These are phyloP conservation scores for Nymphalis polychloros DNA, from an alignment of 2,888 invertebrate species.

Conservation along the genomic window DNA sequence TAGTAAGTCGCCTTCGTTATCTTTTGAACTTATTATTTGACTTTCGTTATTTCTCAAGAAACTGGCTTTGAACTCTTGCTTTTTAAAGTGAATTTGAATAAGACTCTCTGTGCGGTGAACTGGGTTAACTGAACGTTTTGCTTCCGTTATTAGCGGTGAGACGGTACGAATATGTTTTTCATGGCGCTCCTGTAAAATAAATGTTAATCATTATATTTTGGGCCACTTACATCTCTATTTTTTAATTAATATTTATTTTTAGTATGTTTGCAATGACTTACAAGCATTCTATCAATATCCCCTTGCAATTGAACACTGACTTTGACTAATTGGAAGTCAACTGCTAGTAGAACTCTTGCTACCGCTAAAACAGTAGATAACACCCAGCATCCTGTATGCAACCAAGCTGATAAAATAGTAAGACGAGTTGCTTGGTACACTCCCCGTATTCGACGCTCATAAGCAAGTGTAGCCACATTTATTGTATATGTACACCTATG, in stretches of 20 bases:
- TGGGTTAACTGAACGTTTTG: constrained; percentile 16
- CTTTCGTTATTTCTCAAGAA: constrained; percentile 11
- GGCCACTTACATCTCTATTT: no score
- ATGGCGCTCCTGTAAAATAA: constrained; percentile 55
- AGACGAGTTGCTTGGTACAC: constrained; percentile 70
- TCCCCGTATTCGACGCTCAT: constrained; percentile 70
- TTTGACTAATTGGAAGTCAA: constrained; percentile 70
- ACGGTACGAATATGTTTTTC: constrained; percentile 63
- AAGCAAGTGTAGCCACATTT: constrained; percentile 69
- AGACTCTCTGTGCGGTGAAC: constrained; percentile 29
- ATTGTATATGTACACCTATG: constrained; percentile 66
- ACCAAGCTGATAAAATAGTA: constrained; percentile 70
- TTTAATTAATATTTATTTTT: no score
- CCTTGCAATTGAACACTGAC: constrained; percentile 59
- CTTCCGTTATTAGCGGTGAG: constrained; percentile 48
- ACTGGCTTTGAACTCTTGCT: constrained; percentile 29
- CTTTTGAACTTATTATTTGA: constrained; percentile 8
- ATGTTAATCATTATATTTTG: constrained; percentile 10
- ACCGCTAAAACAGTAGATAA: constrained; percentile 59
- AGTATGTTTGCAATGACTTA: constrained; percentile 40
- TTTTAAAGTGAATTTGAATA: constrained; percentile 42
- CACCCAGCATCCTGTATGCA: constrained; percentile 72
- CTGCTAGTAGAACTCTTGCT: constrained; percentile 58
- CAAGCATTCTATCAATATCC: constrained; percentile 66
- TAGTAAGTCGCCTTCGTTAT: constrained; percentile 40